A percentile compares a stretch with the other conserved stretches of the same genome.
Conservation (phyloP, 2,797 vertebrate species). For the Phalloptychus januarius region DNA sequence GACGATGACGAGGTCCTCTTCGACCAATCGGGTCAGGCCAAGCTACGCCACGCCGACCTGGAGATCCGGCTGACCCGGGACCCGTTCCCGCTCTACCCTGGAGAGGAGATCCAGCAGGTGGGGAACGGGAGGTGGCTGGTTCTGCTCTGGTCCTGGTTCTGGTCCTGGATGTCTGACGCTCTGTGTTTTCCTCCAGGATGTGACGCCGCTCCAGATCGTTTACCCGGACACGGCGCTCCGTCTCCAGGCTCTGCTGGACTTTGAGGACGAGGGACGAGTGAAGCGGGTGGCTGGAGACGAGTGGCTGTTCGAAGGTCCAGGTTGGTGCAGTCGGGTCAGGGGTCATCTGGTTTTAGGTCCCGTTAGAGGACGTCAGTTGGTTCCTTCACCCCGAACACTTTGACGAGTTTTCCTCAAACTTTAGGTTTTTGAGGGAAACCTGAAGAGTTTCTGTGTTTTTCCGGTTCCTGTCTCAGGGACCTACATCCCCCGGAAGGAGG, state of each 20-base stretch:
- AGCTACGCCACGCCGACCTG: conserved; percentile 88
- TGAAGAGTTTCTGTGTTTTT: too few relatives aligned
- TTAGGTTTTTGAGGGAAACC: too few relatives aligned
- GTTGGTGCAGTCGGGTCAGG: conserved; percentile 37
- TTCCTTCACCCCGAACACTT: not conserved
- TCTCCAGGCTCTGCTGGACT: conserved; percentile 89
- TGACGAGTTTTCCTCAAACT: not conserved
- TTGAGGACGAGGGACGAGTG: conserved; percentile 74
- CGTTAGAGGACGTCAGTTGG: not conserved
- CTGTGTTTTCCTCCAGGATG: conserved; percentile 66
- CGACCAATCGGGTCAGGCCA: conserved; percentile 85
- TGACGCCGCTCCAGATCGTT: conserved; percentile 88
- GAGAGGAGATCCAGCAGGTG: conserved; percentile 89
- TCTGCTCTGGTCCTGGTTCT: too few relatives aligned
- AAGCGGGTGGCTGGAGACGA: conserved; percentile 88
- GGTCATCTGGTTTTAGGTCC: not conserved
- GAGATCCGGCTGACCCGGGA: conserved; percentile 90
- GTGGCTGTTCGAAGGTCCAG: conserved; percentile 93
- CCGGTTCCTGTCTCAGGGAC: conserved; percentile 77
- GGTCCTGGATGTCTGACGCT: not conserved
- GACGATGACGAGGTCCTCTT: conserved; percentile 68
- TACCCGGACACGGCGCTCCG: conserved; percentile 88
- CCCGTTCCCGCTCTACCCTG: conserved; percentile 90
- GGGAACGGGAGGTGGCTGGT: too few relatives aligned
- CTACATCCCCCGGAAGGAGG: conserved; percentile 91